Percentiles rank a stretch among this genome's conserved stretches.
Conservation (phyloP, 2,888 invertebrate genomes). For the Tinea pellionella region DNA sequence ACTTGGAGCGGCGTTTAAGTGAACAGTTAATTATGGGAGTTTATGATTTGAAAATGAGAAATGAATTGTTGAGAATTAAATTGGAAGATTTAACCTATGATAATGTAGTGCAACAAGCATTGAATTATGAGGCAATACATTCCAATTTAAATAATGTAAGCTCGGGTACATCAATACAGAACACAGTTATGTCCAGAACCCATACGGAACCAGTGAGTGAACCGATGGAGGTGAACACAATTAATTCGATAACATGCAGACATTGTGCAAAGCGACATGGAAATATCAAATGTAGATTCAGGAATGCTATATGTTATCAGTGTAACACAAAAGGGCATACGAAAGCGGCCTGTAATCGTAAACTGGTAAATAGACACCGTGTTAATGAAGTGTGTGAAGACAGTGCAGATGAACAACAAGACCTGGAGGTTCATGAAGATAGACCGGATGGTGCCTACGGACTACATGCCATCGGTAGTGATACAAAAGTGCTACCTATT, state of each 20-base stretch:
- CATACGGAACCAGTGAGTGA: not conserved
- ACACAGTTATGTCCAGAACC: not conserved
- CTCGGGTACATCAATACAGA: not conserved
- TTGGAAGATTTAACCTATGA: not conserved
- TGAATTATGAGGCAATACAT: constrained; percentile 7
- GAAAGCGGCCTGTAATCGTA: constrained; percentile 11
- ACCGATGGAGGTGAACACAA: constrained; percentile 15
- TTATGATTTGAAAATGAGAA: not conserved
- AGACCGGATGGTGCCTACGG: constrained; percentile 4
- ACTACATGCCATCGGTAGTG: not conserved
- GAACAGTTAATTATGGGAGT: constrained; percentile 12
- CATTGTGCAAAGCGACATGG: constrained; percentile 13
- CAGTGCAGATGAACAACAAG: no score
- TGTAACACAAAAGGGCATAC: constrained; percentile 15
- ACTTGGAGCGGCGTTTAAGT: constrained; percentile 1
- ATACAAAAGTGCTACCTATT: not conserved
- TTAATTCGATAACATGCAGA: constrained; percentile 7
- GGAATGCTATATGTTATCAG: constrained; percentile 15
- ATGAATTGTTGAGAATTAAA: not conserved
- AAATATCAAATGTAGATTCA: constrained; percentile 11
- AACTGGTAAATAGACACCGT: no score
- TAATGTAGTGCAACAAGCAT: constrained; percentile 1
- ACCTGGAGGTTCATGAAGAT: no score
- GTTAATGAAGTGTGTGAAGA: constrained; percentile 13
- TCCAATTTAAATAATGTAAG: not conserved